Evolutionary conservation across 1,140 invertebrate species (phyloP).

Genomic region (Drosophila sp.): DNA sequence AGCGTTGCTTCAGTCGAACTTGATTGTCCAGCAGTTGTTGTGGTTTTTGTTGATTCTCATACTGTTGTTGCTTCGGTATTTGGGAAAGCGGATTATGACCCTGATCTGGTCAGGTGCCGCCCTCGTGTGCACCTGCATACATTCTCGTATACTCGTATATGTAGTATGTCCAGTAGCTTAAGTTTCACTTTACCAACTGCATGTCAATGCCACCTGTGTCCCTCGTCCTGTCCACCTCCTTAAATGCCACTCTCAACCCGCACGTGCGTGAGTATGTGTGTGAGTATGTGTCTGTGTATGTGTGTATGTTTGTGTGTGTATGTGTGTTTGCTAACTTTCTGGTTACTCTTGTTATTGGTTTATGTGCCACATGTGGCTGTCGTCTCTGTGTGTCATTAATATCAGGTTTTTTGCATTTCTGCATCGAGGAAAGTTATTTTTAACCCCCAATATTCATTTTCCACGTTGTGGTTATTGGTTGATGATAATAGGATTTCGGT

Average conservation of each 20-base stretch:
- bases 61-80: conserved; percentile 46
- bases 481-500: too few species aligned
- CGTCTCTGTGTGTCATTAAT: conserved; percentile 67
- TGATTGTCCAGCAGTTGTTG: conserved; percentile 42
- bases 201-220: conserved; percentile 40
- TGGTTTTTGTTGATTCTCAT: conserved; percentile 25
- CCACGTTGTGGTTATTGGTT: neutral
- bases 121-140: conserved; percentile 33
- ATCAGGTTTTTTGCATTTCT: conserved; percentile 45
- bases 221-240: neutral
- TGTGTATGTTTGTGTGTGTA: conserved; percentile 34
- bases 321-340: conserved; percentile 65
- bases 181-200: conserved; percentile 77
- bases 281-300: conserved; percentile 31
- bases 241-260: neutral
- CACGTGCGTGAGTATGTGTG: conserved; percentile 8
- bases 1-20: conserved; percentile 40
- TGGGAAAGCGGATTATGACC: conserved; percentile 75
- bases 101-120: conserved; percentile 72
- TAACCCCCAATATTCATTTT: neutral
- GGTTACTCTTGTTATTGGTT: conserved; percentile 76
- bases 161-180: conserved; percentile 55
- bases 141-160: neutral
- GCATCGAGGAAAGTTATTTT: conserved; percentile 17
- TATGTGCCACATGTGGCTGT: conserved; percentile 56